Conservation (phyloP, 2,113 vertebrate genomes). For the Megaceryle torquata region DNA sequence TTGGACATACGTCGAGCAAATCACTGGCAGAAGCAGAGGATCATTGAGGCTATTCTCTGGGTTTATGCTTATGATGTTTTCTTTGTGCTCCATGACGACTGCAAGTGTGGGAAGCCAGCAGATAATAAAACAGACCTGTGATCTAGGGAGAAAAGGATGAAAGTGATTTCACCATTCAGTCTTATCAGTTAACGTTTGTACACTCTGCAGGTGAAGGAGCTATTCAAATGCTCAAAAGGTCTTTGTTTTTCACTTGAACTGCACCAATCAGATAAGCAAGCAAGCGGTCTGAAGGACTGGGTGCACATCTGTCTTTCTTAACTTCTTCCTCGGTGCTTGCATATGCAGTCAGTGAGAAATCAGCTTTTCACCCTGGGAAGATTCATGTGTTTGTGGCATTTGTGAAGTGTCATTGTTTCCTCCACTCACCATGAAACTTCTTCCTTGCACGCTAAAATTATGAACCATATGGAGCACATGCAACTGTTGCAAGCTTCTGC, state of each 20-base stretch:
- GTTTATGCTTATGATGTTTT: not conserved
- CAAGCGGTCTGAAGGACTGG: not conserved
- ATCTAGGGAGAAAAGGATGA: not conserved
- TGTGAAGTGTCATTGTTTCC: not conserved
- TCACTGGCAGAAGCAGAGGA: not conserved
- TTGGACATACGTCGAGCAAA: not conserved
- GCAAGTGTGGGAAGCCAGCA: not conserved
- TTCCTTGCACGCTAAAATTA: not conserved
- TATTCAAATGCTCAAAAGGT: constrained; percentile 37
- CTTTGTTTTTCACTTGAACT: constrained; percentile 53
- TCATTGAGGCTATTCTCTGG: not conserved
- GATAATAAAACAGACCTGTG: not conserved
- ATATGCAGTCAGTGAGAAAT: not conserved
- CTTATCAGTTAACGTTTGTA: not conserved
- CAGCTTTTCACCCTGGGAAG: not conserved
- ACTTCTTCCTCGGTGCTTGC: not conserved
- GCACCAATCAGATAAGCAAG: constrained; percentile 53
- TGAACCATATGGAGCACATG: not conserved
- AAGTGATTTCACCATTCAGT: not conserved
- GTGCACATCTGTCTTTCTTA: not conserved
- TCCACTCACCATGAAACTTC: not conserved
- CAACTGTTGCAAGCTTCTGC: not conserved
- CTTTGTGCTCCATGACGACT: not conserved
- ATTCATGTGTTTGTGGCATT: not conserved
- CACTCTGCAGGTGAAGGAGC: constrained; percentile 48